Evolutionary conservation across 1,140 invertebrate species (phyloP).

Genomic region (Ptiloglossa arizonensis): DNA sequence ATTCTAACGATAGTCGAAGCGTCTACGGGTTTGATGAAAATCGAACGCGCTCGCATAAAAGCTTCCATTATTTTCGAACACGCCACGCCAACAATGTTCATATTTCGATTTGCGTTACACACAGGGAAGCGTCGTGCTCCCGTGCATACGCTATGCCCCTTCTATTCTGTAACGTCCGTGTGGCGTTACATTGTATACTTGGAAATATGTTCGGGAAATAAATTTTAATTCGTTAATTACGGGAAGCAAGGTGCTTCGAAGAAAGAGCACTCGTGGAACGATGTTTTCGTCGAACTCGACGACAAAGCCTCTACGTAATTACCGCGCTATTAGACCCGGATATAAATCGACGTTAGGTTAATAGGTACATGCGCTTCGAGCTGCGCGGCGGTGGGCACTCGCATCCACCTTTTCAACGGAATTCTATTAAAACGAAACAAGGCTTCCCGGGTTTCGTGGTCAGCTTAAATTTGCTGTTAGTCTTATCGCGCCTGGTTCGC

Average conservation of each 20-base stretch:
- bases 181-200: neutral
- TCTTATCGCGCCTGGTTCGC: conserved; percentile 6
- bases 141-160: neutral
- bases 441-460: conserved; percentile 64
- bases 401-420: conserved; percentile 60
- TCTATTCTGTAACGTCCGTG: neutral
- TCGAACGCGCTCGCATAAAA: neutral
- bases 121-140: neutral
- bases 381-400: neutral
- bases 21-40: neutral
- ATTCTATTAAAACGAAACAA: conserved; percentile 68
- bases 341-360: conserved; percentile 64
- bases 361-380: conserved; percentile 9
- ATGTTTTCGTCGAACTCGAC: neutral
- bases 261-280: neutral
- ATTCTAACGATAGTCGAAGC: neutral
- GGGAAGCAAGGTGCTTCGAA: neutral
- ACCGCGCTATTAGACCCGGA: conserved; percentile 68
- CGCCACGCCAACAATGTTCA: neutral
- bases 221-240: neutral
- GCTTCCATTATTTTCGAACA: neutral
- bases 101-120: neutral
- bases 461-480: conserved; percentile 49
- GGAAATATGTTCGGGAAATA: neutral
- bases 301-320: conserved; percentile 58